A percentile compares a stretch with the other conserved stretches of the same genome.
phyloP scores from a whole-genome alignment of 2,797 vertebrate genomes.

The Chelon auratus region DNA sequence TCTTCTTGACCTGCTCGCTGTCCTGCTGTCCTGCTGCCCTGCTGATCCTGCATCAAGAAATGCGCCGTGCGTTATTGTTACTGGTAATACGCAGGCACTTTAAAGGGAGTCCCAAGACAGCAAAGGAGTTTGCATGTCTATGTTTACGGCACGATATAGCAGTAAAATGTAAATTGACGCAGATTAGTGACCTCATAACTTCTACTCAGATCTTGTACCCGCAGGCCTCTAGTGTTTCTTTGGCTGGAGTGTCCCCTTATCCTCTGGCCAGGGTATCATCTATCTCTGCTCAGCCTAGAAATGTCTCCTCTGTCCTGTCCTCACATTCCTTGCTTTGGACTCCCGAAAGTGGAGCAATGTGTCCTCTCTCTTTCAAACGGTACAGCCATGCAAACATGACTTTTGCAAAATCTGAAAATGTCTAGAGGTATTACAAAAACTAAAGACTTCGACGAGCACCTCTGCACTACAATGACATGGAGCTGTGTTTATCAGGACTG shows the following conservation, averaged over 20 bases:
- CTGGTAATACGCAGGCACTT: neutral
- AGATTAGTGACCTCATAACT: conserved; percentile 56
- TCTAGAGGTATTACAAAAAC: neutral
- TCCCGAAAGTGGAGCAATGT: conserved; percentile 74
- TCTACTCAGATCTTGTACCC: conserved; percentile 39
- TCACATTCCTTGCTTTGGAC: conserved; percentile 50
- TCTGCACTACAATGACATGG: neutral
- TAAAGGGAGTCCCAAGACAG: neutral
- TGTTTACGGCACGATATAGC: conserved; percentile 24
- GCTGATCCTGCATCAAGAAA: neutral
- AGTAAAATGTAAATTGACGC: conserved; percentile 54
- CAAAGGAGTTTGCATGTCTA: conserved; percentile 7
- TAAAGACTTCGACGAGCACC: conserved; percentile 5
- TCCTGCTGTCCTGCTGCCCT: neutral
- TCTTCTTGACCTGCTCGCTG: conserved; percentile 3
- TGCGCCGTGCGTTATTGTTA: neutral
- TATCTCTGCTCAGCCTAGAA: conserved; percentile 77
- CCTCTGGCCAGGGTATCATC: conserved; percentile 65
- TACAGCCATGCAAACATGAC: neutral
- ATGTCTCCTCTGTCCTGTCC: conserved; percentile 73
- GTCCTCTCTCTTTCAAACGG: conserved; percentile 52
- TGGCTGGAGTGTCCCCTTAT: conserved; percentile 51
- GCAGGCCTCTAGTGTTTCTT: conserved; percentile 52
- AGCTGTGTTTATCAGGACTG: conserved; percentile 1
- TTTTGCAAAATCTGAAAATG: neutral